phyloP scores from a whole-genome alignment of 2,888 invertebrate species.

The Diadegma fenestrale region DNA sequence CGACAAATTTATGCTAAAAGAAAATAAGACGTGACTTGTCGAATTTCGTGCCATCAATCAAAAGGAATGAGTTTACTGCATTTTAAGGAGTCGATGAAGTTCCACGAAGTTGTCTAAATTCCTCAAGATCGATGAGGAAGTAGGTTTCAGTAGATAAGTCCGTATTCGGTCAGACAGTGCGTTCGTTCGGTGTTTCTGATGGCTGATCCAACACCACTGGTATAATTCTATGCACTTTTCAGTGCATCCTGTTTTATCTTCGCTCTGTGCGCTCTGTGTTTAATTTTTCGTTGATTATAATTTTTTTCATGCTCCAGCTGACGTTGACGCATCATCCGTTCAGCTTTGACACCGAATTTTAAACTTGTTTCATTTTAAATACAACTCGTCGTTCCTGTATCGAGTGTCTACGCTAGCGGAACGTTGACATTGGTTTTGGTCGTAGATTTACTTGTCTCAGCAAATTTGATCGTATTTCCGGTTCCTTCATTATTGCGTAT shows the following conservation, averaged over 20 bases:
- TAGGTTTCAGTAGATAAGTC: slow-evolving; percentile 22
- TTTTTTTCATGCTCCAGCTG: too few species aligned
- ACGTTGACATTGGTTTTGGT: too few species aligned
- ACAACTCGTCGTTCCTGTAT: not conserved
- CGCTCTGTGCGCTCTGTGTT: too few species aligned
- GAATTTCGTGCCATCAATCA: not conserved
- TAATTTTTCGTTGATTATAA: not conserved
- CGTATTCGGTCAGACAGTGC: slow-evolving; percentile 25
- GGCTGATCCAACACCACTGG: slow-evolving; percentile 3
- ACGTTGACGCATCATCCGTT: too few species aligned
- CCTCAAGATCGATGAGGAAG: not conserved
- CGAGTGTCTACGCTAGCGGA: not conserved
- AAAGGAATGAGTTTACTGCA: not conserved
- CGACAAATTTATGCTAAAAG: not conserved
- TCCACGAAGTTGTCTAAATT: too few species aligned
- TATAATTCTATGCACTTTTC: not conserved
- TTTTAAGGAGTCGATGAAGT: not conserved
- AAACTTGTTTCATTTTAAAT: not conserved
- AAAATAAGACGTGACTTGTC: not conserved
- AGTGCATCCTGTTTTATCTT: too few species aligned
- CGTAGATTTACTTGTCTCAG: too few species aligned
- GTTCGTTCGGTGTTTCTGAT: not conserved
- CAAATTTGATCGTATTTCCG: too few species aligned
- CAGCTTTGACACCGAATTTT: not conserved
- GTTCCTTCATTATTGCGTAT: too few species aligned